Evolutionary conservation across 2,888 invertebrate genomes (phyloP).

Genomic region (Elysia crispata): DNA sequence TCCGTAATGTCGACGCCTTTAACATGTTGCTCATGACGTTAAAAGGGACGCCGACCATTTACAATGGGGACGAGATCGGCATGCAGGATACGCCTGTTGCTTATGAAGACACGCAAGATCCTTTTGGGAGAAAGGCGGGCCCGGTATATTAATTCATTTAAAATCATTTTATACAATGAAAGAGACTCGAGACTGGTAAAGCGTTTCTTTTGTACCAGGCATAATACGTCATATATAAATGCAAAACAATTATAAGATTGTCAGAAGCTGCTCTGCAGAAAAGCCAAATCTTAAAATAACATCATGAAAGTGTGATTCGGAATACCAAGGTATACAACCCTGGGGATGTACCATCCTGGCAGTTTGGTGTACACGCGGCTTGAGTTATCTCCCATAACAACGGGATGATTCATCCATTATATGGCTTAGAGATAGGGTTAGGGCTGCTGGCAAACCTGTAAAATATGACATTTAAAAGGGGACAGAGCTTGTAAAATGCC

Average conservation of each 20-base stretch:
- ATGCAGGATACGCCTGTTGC: conserved; percentile 82
- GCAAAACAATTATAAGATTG: background rate
- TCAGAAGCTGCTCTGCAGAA: background rate
- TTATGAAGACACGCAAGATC: conserved; percentile 66
- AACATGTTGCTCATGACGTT: conserved; percentile 89
- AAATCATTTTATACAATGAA: background rate
- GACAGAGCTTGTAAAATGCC: no score
- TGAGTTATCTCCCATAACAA: no score
- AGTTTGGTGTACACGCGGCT: no score
- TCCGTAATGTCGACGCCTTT: conserved; percentile 84
- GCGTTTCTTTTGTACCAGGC: conserved; percentile 28
- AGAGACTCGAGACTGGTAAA: background rate
- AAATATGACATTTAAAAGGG: no score
- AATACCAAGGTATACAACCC: no score
- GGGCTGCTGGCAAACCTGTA: no score
- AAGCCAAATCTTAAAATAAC: background rate
- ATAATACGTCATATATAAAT: background rate
- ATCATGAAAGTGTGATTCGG: no score
- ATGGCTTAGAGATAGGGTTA: no score
- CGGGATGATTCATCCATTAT: no score
- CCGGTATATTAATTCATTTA: conserved; percentile 36
- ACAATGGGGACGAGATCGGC: conserved; percentile 93
- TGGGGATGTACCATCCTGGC: no score
- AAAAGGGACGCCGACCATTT: conserved; percentile 91
- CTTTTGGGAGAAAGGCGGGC: conserved; percentile 46